Evolutionary conservation across 2,888 invertebrate species (phyloP), one percentile per base, ranked within the genome.

Genomic region (Monoplex corrugatus): DNA sequence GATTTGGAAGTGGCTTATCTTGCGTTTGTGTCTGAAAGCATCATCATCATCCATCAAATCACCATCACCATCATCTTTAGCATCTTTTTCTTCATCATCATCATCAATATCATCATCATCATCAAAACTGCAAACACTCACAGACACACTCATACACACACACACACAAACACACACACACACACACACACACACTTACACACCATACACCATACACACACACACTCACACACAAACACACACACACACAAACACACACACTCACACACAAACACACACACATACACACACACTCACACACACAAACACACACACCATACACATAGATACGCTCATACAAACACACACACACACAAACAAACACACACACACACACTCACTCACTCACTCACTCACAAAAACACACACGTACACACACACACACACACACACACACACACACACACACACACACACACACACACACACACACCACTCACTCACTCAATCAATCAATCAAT

Each of bases 1-100:
- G 90, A 99, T 98, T 84, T 99, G 97, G 96, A 99, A 99, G 96
- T 99, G 99, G 96, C 99, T 99, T 91, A 99, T 99, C 96, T 88
- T 88, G 16, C 35, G 50, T 28, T 83, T 88, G 83, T 80, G 83
- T 82, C 88, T 88, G 83, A 28, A 68, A 68, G 68, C 23, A 68
- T n/a, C n/a, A n/a, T n/a, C n/a, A n/a, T 57, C 57, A 1, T 19
- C 23, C 57, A 57, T 19, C 23, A 19, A 57, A 57, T 57, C 57
- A 50, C 50, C 19, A n/a, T n/a, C n/a, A n/a, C n/a, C n/a, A n/a
- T n/a, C n/a, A n/a, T n/a, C n/a, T n/a, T n/a, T n/a, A n/a, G n/a
- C n/a, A n/a, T n/a, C n/a, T n/a, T n/a, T n/a, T n/a, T n/a, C n/a
- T n/a, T n/a, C n/a, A n/a, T n/a, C n/a, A n/a, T n/a, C n/a, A n/a